Percentiles rank a stretch among this genome's conserved stretches.
These are phyloP conservation scores for Hirudinaria manillensis DNA, from an alignment of 2,888 invertebrate species.

Conservation along the genomic window DNA sequence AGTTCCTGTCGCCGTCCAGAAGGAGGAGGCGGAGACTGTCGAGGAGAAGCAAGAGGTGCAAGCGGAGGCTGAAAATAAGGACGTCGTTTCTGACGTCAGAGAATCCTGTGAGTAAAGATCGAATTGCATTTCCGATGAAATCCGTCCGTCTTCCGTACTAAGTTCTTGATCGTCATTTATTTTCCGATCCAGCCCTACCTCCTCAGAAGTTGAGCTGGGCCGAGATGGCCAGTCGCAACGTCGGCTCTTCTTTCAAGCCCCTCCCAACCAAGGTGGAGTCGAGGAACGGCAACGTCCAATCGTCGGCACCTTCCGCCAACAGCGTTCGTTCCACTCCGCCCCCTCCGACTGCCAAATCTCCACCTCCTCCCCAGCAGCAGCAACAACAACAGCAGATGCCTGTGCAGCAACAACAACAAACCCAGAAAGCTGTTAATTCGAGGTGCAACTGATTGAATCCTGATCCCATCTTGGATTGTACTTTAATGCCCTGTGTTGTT, in stretches of 20 bases:
- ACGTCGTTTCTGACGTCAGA: background rate
- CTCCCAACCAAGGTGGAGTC: background rate
- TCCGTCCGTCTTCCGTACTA: too few relatives aligned
- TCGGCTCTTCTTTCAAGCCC: conserved; percentile 8
- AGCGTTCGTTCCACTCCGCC: background rate
- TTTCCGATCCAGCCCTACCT: background rate
- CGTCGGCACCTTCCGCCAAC: background rate
- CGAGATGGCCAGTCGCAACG: conserved; percentile 15
- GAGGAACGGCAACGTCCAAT: background rate
- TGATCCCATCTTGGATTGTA: too few relatives aligned
- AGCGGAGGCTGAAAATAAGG: background rate
- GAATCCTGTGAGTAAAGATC: background rate
- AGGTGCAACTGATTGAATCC: too few relatives aligned
- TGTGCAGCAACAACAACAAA: background rate
- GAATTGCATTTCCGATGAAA: background rate
- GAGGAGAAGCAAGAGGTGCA: background rate
- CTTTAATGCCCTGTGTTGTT: background rate
- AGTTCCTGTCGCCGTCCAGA: too few relatives aligned
- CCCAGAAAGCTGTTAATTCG: background rate
- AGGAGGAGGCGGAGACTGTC: too few relatives aligned
- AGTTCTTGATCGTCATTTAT: too few relatives aligned
- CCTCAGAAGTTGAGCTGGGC: conserved; percentile 24
- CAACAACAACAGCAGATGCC: background rate
- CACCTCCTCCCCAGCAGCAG: background rate
- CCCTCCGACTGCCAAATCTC: background rate